Base-by-base conservation (phyloP, 2,888 invertebrate genomes). In the Yponomeuta sedellus region DNA sequence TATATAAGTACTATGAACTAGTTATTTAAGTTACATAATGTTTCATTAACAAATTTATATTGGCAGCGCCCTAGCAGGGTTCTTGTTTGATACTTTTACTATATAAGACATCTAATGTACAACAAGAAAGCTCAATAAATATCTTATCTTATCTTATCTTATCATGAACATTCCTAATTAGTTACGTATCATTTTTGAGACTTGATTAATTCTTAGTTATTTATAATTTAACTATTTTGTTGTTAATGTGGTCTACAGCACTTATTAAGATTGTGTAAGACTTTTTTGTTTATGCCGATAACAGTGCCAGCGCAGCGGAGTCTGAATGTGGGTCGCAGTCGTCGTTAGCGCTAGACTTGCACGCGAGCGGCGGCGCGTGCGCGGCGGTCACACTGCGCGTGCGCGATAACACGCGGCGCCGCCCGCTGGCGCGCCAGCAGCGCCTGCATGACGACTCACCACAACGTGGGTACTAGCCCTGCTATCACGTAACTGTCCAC, bases 321-420 rank as follows among this genome's bases (percentile, higher is more conserved):
- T 91, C 90, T 0, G 90, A 91, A 67, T 90, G 90, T 69, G 94
- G 93, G 11, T 93, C 92, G 65, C 95, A 95, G 79, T 94, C 93
- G 2, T 96, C 96, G 0, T 93, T 96, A 90, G 95, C 95, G 44
- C 89, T 96, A 87, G 96, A 96, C 80, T 85, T 96, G 69, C 96
- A 96, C 79, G 91, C 93, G 44, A 87, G 85, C 75, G 85, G 85
- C 10, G 89, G 88, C 70, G 85, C 85, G 10, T 85, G 88, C 76
- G 85, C 83, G 85, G 81, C 94, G 84, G 86, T 92, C 72, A 86
- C 92, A 59, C 79, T 93, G 74, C 87, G 93, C 73, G 91, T 93
- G 70, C 90, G 93, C 40, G 94, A 94, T 81, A 92, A 95, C 74
- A 94, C 95, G 61, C 93, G 95, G 64, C 92, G 96, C 61, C 95